Base-by-base conservation (phyloP, 2,888 invertebrate genomes). In the Alsophila aescularia region DNA sequence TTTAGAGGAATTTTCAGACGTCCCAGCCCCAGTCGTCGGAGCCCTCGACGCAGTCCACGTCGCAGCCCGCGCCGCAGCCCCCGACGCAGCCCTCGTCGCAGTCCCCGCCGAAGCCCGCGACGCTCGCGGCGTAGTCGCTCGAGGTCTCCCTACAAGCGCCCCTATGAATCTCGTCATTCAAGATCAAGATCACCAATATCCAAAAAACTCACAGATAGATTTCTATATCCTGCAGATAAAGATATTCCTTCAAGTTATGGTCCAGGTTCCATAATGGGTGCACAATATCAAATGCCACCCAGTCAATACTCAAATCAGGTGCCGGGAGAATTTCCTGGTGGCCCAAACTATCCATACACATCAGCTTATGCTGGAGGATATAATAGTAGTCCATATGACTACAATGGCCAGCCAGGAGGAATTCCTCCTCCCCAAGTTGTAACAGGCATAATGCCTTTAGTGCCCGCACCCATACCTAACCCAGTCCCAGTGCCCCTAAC, bases 371-470 rank as follows among this genome's bases (percentile, higher is more conserved):
- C 71, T 66, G 72, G 64, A 42, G 73, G 72, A 39, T 77, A 73
- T 60, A 55, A 60, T 60, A 61, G 63, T 60, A 54, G 59, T 59
- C 57, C 68, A 4, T 87, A 79, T 73, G 73, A 78, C 16, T 85
- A 81, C 79, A 68, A 64, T 41, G 52, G 58, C 27, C 72, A 72
- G 47, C 64, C 69, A 9, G 40, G 12, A 27, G 29, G 42, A 0
- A 64, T 65, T 48, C 35, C 79, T 62, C 58, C 77, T 66, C 60
- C 58, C 24, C 24, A 24, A 15, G 42, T 53, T 12, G 24, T 51
- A 37, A 41, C 64, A 10, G 29, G 29, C 13, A 48, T 29, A 43
- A 51, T 62, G 43, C 48, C 57, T 31, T 40, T 67, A n/a, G 63
- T 56, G 18, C 60, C 69, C 24, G 52, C 41, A 13, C 67, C 67